Percentiles rank a stretch among this genome's conserved stretches.
These are phyloP conservation scores for Chrysomallon squamiferum DNA, from an alignment of 1,140 invertebrate genomes.

Conservation along the genomic window DNA sequence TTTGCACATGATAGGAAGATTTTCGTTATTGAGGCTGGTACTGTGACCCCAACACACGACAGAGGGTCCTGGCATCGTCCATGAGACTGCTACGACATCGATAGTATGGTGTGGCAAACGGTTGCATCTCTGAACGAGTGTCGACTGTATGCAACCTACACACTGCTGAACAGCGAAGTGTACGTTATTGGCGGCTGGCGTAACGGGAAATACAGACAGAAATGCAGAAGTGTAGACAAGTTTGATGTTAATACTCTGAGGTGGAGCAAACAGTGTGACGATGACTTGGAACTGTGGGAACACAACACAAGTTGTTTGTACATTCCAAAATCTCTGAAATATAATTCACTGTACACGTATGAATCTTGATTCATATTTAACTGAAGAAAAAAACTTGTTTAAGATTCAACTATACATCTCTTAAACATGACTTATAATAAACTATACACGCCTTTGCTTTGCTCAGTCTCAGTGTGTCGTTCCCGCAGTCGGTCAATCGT, in stretches of 20 bases:
- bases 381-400: too few relatives aligned
- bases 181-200: conserved; percentile 76
- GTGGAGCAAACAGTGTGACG: conserved; percentile 23
- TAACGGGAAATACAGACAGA: conserved; percentile 36
- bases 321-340: conserved; percentile 19
- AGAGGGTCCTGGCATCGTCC: conserved; percentile 69
- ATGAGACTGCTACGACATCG: conserved; percentile 74
- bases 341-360: too few relatives aligned
- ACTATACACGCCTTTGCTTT: too few relatives aligned
- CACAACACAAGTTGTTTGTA: conserved; percentile 42
- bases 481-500: too few relatives aligned
- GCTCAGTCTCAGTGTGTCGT: too few relatives aligned
- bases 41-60: conserved; percentile 69
- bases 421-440: too few relatives aligned
- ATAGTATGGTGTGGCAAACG: conserved; percentile 69
- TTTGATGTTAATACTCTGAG: conserved; percentile 30
- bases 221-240: conserved; percentile 30
- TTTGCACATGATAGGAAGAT: conserved; percentile 69
- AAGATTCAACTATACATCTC: too few relatives aligned
- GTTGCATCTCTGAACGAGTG: conserved; percentile 73
- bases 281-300: conserved; percentile 42
- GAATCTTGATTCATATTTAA: too few relatives aligned
- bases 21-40: conserved; percentile 78
- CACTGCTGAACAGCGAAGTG: conserved; percentile 70
- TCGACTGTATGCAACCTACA: conserved; percentile 74